Conservation (phyloP, 2,888 invertebrate genomes). For the Tyria jacobaeae region DNA sequence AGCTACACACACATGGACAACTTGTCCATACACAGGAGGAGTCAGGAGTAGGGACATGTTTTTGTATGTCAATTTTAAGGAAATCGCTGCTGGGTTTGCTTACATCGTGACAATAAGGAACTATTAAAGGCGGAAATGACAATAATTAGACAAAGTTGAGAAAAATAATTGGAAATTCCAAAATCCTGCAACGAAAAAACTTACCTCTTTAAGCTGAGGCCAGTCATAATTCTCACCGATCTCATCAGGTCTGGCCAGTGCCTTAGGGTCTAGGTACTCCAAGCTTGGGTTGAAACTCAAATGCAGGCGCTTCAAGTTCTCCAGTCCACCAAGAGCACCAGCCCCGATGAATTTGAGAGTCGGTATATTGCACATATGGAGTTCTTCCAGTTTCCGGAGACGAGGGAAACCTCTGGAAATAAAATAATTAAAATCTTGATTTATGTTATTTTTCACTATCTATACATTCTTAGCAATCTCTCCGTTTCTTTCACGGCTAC, state of each 20-base stretch:
- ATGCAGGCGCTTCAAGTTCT: constrained; percentile 86
- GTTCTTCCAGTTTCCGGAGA: constrained; percentile 86
- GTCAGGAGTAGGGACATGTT: no score
- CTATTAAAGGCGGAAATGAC: no score
- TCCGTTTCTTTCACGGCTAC: no score
- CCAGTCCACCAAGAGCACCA: constrained; percentile 68
- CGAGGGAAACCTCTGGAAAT: constrained; percentile 88
- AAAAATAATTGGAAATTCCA: no score
- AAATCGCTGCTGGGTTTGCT: no score
- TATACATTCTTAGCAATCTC: no score
- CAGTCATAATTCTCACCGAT: constrained; percentile 85
- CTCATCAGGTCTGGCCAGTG: constrained; percentile 84
- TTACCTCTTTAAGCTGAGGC: constrained; percentile 89
- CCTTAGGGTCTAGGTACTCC: constrained; percentile 85
- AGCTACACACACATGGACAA: no score
- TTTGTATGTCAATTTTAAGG: no score
- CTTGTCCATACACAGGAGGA: no score
- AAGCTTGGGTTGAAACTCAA: constrained; percentile 89
- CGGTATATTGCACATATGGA: constrained; percentile 90
- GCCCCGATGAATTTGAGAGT: constrained; percentile 86
- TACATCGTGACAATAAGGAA: no score
- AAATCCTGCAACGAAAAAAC: neutral
- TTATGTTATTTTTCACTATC: neutral
- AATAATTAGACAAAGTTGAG: no score
- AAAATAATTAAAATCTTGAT: no score